Evolutionary conservation across 2,888 invertebrate genomes (phyloP).

Genomic region (Erebia epiphron): DNA sequence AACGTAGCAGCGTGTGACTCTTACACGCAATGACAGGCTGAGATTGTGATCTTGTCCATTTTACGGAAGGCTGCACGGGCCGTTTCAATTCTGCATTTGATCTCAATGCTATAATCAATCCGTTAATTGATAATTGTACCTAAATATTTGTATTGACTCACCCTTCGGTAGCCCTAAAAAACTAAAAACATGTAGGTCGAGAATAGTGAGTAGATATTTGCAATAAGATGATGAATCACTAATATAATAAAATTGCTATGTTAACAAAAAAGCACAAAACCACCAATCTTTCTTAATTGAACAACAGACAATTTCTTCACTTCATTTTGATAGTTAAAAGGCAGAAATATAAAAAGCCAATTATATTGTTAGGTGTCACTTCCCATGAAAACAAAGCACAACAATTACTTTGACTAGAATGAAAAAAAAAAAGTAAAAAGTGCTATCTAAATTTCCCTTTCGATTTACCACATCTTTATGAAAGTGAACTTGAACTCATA

Average conservation of each 20-base stretch:
- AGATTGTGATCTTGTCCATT: too few species aligned
- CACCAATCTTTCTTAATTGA: background rate
- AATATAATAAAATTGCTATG: background rate
- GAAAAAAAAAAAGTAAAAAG: conserved; percentile 6
- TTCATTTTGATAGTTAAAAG: background rate
- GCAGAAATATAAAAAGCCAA: background rate
- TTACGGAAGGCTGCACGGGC: too few species aligned
- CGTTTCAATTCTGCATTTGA: too few species aligned
- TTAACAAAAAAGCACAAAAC: background rate
- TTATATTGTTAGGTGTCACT: conserved; percentile 5
- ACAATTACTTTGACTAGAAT: background rate
- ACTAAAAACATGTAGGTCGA: too few species aligned
- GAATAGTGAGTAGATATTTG: too few species aligned
- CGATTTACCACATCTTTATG: background rate
- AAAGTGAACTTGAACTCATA: background rate
- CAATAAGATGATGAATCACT: too few species aligned
- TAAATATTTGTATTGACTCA: too few species aligned
- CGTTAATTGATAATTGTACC: too few species aligned
- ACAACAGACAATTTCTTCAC: background rate
- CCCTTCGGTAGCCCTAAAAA: too few species aligned
- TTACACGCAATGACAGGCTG: too few species aligned
- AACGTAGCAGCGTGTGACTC: too few species aligned
- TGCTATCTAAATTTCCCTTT: conserved; percentile 7
- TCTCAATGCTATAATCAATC: too few species aligned
- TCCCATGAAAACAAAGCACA: conserved; percentile 10